Base-by-base conservation (phyloP, 2,888 invertebrate species). In the Smittia sp. region DNA sequence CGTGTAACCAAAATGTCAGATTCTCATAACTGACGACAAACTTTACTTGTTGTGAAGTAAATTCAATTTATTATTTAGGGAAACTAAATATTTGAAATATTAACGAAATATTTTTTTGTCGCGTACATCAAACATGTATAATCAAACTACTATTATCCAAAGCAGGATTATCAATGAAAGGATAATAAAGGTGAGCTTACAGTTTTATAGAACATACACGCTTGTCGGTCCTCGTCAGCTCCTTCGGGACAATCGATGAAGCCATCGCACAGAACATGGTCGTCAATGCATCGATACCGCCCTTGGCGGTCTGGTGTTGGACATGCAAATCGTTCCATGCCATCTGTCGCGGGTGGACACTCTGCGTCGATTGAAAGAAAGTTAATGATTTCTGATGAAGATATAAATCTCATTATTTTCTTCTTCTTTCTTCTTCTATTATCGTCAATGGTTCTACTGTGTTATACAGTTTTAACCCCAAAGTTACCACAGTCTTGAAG, bases 131-230 rank as follows among this genome's bases (percentile, higher is more conserved):
- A n/a, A n/a, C n/a, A n/a, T n/a, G n/a, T n/a, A n/a, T n/a, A n/a
- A n/a, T n/a, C n/a, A n/a, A n/a, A n/a, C n/a, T n/a, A n/a, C n/a
- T n/a, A n/a, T 32, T 27, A 22, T 65, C 65, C 15, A 66, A 18
- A 38, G 66, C 63, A 22, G 24, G 27, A 15, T 9, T 22, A 27
- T 15, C 25, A 27, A 18, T 11, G 63, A 13, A 63, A 27, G n/a
- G 63, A 15, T 6, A 27, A 15, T n/a, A 63, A 27, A n/a, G 24
- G 27, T 6, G 27, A 27, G 27, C 88, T 87, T 85, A 96, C 96
- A 89, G 95, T 96, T 89, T 96, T 96, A 83, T 94, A 96, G 85
- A 96, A 96, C 94, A 96, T 94, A 86, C 96, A 96, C 79, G 93
- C 90, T 83, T 93, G 92, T 80, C 94, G 86, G 81, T 96, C 94